phyloP scores from a whole-genome alignment of 2,797 vertebrate genomes.

The Astyanax mexicanus region DNA sequence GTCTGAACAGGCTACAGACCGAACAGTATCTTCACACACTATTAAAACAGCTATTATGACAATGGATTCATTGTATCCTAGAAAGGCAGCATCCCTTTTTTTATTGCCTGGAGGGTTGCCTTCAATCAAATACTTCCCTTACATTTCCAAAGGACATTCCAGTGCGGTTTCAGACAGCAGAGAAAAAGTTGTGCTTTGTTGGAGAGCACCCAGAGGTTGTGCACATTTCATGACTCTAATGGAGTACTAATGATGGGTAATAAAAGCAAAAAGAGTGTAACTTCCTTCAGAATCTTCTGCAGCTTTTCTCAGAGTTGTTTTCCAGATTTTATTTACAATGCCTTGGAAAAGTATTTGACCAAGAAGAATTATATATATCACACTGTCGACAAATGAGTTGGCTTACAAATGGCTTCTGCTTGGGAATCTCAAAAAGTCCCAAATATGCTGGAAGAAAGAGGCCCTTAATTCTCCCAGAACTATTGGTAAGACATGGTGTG shows the following conservation, averaged over 20 bases:
- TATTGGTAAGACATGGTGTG: too few relatives aligned
- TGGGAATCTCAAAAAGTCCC: too few relatives aligned
- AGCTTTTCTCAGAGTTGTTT: too few relatives aligned
- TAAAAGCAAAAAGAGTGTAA: conserved; percentile 42
- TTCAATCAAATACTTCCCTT: conserved; percentile 18
- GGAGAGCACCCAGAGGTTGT: conserved; percentile 30
- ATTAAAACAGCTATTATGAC: conserved; percentile 2
- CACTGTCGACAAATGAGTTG: too few relatives aligned
- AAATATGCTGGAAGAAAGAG: too few relatives aligned
- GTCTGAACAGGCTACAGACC: neutral
- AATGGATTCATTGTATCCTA: conserved; percentile 30
- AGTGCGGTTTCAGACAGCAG: neutral
- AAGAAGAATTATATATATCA: too few relatives aligned
- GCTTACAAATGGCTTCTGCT: too few relatives aligned
- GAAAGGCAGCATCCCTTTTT: neutral
- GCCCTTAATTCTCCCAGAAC: too few relatives aligned
- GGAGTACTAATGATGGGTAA: conserved; percentile 44
- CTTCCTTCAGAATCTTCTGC: too few relatives aligned
- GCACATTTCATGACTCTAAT: conserved; percentile 49
- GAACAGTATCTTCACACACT: neutral
- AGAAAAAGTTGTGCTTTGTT: conserved; percentile 29
- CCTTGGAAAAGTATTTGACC: too few relatives aligned
- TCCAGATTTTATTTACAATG: too few relatives aligned
- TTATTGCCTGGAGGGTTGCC: conserved; percentile 15
- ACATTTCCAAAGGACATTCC: conserved; percentile 26